A percentile compares a stretch with the other conserved stretches of the same genome.
Evolutionary conservation across 2,113 vertebrate genomes (phyloP).

Genomic region (Upupa epops): DNA sequence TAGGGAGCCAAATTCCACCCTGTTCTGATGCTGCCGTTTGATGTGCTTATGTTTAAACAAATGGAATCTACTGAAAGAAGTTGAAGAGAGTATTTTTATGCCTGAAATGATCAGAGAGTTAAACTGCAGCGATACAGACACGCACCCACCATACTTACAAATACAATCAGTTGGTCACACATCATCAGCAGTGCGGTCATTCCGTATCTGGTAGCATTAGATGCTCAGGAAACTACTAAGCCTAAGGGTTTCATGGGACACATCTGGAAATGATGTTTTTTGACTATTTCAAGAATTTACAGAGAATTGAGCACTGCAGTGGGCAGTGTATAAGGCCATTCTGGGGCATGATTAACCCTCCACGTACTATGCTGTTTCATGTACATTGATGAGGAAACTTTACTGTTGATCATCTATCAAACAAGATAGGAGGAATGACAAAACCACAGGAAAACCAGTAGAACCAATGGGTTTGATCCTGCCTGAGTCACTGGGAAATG

Average conservation of each 20-base stretch:
- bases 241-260: background rate
- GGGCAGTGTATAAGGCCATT: background rate
- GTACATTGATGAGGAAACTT: background rate
- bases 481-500: background rate
- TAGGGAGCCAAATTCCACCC: background rate
- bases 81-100: background rate
- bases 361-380: background rate
- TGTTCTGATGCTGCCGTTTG: background rate
- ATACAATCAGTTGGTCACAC: background rate
- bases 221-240: constrained; percentile 10
- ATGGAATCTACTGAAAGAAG: background rate
- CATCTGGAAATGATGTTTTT: constrained; percentile 9
- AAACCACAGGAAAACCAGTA: background rate
- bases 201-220: background rate
- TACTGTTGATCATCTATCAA: background rate
- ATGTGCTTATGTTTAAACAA: background rate
- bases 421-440: background rate
- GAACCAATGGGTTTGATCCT: background rate
- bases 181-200: background rate
- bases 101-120: background rate
- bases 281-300: background rate
- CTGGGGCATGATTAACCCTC: background rate
- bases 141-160: background rate
- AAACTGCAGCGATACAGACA: background rate
- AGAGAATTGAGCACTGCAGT: background rate